Evolutionary conservation across 1,140 invertebrate species (phyloP).

Genomic region (Orchestia grillus): DNA sequence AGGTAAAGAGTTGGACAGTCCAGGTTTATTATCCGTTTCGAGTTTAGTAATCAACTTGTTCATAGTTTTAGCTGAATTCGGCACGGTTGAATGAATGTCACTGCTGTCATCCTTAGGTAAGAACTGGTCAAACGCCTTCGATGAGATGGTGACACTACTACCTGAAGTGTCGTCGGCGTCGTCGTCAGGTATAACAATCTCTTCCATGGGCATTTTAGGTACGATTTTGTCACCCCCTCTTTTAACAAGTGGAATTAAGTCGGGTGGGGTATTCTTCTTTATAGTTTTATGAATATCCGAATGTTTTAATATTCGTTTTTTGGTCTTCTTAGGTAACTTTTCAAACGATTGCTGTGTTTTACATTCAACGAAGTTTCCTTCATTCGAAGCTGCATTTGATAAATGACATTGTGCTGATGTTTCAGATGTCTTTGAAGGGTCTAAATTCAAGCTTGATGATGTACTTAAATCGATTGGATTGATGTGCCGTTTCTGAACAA

Average conservation of each 20-base stretch:
- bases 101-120: neutral
- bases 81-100: neutral
- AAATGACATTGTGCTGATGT: neutral
- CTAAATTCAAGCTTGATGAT: neutral
- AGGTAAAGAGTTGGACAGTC: neutral
- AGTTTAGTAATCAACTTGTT: neutral
- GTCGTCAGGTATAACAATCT: conserved; percentile 1
- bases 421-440: neutral
- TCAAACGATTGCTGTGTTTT: neutral
- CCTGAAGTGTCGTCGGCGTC: neutral
- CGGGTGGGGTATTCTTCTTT: neutral
- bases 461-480: neutral
- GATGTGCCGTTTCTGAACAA: neutral
- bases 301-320: neutral
- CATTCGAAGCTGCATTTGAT: neutral
- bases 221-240: conserved; percentile 38
- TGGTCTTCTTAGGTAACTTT: neutral
- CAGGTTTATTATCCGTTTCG: neutral
- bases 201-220: neutral
- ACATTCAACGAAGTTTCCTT: neutral
- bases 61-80: neutral
- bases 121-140: neutral
- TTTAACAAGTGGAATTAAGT: conserved; percentile 54
- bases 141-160: neutral
- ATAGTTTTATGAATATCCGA: neutral